Evolutionary conservation across 2,113 vertebrate genomes (phyloP).

Genomic region (Leptodactylus fuscus): DNA sequence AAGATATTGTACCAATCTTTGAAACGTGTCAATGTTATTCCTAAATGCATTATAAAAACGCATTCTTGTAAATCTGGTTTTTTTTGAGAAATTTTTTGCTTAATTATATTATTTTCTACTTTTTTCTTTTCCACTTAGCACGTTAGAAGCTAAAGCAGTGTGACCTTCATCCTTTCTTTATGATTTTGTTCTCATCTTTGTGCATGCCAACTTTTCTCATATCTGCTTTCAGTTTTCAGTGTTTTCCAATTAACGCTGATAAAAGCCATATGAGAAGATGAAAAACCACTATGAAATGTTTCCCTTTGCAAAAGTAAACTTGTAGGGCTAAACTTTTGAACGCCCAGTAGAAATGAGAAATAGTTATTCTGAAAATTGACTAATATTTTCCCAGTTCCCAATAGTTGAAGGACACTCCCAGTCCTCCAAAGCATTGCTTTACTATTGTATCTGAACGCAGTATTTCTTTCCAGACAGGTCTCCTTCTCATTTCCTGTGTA

Average conservation of each 20-base stretch:
- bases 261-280: constrained; percentile 29
- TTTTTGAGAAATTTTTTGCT: too few species aligned
- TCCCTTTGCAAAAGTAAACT: neutral
- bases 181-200: neutral
- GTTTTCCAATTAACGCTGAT: constrained; percentile 28
- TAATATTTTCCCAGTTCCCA: constrained; percentile 48
- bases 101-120: too few species aligned
- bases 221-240: constrained; percentile 10
- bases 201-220: neutral
- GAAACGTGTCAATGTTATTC: too few species aligned
- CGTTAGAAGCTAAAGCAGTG: neutral
- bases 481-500: constrained; percentile 59
- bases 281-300: constrained; percentile 9
- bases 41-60: too few species aligned
- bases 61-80: too few species aligned
- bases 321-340: constrained; percentile 8
- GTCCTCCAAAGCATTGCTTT: constrained; percentile 40
- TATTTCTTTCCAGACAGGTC: constrained; percentile 54
- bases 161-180: neutral
- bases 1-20: too few species aligned
- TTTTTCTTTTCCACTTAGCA: neutral
- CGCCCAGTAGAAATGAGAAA: neutral
- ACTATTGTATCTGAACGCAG: constrained; percentile 39
- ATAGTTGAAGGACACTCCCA: constrained; percentile 44
- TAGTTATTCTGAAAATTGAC: constrained; percentile 27